Evolutionary conservation across 2,797 vertebrate species (phyloP), one percentile per base, ranked within the genome.

Genomic region (Argentina silus): DNA sequence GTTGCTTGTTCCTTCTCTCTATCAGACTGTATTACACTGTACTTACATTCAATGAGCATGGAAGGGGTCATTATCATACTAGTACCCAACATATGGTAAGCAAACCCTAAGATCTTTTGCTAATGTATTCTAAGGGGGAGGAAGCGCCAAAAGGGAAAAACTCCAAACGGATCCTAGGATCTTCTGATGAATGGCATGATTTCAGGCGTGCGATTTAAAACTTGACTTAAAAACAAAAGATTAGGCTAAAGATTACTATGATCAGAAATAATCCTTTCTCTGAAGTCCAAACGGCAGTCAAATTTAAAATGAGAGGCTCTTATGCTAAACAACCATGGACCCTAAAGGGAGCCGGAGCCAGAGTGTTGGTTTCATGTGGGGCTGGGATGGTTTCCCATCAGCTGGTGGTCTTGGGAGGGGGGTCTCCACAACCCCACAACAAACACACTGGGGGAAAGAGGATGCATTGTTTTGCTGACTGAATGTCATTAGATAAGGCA

Each of bases 351-450:
- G n/a, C 9, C 12, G 42, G 51, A 21, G 9, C 36, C 53, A 63
- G 15, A 17, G 70, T 78, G 63, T 73, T 62, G 70, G 75, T 81
- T 84, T 85, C 78, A 81, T 63, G 70, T 78, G 75, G 79, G 50
- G 23, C 67, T 68, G 73, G 43, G 75, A 83, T 70, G 50, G 63
- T 5, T 64, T 83, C 72, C 73, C 74, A 79, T 84, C 70, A 77
- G 63, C 83, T 67, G 70, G 72, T 80, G 80, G 19, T 86, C 73
- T 65, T 1, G 15, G 66, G 64, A 69, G 68, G 44, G 72, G 43
- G 60, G 12, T 56, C 43, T 74, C 59, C 84, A 71, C 84, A 77
- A 72, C 64, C 63, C 55, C 78, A 74, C 73, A 66, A 51, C 64
- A 79, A 48, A 71, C 59, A 71, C 56, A 53, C 70, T 27, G 44